Conservation (phyloP, 2,113 vertebrate genomes). For the Dasypus novemcinctus region DNA sequence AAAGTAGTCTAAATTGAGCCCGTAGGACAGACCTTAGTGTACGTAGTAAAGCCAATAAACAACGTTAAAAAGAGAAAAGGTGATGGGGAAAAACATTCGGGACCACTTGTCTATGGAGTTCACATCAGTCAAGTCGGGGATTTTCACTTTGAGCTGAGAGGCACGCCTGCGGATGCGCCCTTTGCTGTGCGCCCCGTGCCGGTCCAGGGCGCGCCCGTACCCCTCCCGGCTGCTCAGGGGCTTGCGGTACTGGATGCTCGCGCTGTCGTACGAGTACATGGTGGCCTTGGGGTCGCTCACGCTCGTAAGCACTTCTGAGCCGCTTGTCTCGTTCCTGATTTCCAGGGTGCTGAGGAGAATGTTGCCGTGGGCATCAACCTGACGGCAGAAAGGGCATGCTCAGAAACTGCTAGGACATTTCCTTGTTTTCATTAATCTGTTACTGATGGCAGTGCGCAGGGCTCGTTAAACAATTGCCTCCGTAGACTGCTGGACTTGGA, state of each 20-base stretch:
- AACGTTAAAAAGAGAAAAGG: slow-evolving; percentile 95
- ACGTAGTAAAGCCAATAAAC: slow-evolving; percentile 98
- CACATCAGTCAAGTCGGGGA: slow-evolving; percentile 95
- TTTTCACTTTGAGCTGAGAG: slow-evolving; percentile 96
- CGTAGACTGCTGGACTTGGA: background rate
- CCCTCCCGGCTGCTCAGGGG: slow-evolving; percentile 88
- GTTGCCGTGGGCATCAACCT: slow-evolving; percentile 92
- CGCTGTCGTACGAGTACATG: slow-evolving; percentile 88
- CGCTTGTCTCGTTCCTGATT: slow-evolving; percentile 85
- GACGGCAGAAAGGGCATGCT: slow-evolving; percentile 63
- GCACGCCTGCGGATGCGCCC: slow-evolving; percentile 88
- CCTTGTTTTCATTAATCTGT: background rate
- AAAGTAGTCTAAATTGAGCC: slow-evolving; percentile 63
- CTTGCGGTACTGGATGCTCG: slow-evolving; percentile 92
- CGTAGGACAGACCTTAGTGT: slow-evolving; percentile 84
- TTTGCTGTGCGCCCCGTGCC: slow-evolving; percentile 88
- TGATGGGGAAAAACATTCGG: slow-evolving; percentile 93
- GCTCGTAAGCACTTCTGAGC: slow-evolving; percentile 84
- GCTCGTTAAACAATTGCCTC: accelerated
- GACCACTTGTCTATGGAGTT: slow-evolving; percentile 98
- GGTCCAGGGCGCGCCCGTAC: slow-evolving; percentile 86
- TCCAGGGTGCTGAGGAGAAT: slow-evolving; percentile 91
- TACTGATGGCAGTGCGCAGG: no score
- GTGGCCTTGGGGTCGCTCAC: slow-evolving; percentile 85
- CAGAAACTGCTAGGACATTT: background rate